phyloP scores from a whole-genome alignment of 2,888 invertebrate genomes.

The Ormyrus rosae region DNA sequence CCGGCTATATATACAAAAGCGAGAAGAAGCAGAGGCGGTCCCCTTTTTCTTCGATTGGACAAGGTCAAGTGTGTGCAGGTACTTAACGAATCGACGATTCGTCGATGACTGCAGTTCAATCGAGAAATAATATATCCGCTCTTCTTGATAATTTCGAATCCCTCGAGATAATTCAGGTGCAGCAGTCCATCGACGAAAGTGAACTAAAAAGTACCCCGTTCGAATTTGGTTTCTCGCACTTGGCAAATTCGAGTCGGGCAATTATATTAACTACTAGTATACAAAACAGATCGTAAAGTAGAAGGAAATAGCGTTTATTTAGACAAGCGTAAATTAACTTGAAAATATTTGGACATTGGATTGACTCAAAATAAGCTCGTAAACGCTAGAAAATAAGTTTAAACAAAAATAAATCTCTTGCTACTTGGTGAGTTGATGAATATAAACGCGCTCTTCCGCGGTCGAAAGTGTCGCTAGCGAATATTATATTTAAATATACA shows the following conservation, averaged over 20 bases:
- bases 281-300: too few species aligned
- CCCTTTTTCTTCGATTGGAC: slow-evolving; percentile 42
- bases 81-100: slow-evolving; percentile 33
- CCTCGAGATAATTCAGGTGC: slow-evolving; percentile 28
- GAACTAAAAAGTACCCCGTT: too few species aligned
- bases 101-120: slow-evolving; percentile 12
- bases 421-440: too few species aligned
- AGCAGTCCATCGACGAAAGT: background rate
- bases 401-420: too few species aligned
- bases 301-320: too few species aligned
- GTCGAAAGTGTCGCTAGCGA: too few species aligned
- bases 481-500: too few species aligned
- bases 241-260: background rate
- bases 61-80: slow-evolving; percentile 48
- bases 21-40: slow-evolving; percentile 1
- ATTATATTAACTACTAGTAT: background rate
- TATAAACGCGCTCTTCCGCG: too few species aligned
- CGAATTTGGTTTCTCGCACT: background rate
- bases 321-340: too few species aligned
- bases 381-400: too few species aligned
- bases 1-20: slow-evolving; percentile 3
- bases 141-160: slow-evolving; percentile 14
- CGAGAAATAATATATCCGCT: slow-evolving; percentile 18
- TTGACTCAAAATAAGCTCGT: too few species aligned
- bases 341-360: too few species aligned